A percentile compares a stretch with the other conserved stretches of the same genome.
These are phyloP conservation scores for Drosophila pachea DNA, from an alignment of 1,140 invertebrate species.

Conservation along the genomic window DNA sequence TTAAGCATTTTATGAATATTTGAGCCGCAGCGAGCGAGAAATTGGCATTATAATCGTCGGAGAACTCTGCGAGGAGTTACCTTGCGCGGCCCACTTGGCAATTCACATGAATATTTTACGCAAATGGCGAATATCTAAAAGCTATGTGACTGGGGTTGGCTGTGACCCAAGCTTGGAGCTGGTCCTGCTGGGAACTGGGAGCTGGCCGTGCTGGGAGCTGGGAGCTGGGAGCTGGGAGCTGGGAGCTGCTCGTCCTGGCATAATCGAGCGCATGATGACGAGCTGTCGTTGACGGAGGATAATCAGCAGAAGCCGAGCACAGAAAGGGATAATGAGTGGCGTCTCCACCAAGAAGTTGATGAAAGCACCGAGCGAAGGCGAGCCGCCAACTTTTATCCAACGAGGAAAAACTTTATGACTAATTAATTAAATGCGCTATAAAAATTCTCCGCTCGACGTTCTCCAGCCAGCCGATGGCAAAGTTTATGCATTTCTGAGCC, in stretches of 20 bases:
- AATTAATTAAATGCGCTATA: conserved; percentile 77
- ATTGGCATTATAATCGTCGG: conserved; percentile 54
- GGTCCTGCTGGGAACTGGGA: neutral
- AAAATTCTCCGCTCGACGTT: conserved; percentile 53
- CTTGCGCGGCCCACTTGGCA: conserved; percentile 50
- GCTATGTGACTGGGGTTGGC: conserved; percentile 34
- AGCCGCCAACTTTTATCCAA: conserved; percentile 45
- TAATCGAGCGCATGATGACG: conserved; percentile 63
- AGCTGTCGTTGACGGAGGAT: conserved; percentile 56
- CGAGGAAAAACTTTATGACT: conserved; percentile 73
- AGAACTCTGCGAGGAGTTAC: conserved; percentile 39
- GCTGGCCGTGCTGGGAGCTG: neutral
- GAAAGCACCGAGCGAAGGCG: conserved; percentile 29
- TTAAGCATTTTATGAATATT: conserved; percentile 76
- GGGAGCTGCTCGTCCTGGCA: conserved; percentile 19
- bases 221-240: conserved; percentile 28
- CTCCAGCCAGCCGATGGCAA: conserved; percentile 6
- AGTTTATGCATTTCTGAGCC: conserved; percentile 51
- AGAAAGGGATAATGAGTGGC: conserved; percentile 69
- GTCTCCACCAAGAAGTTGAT: conserved; percentile 42
- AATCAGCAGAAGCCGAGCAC: conserved; percentile 53
- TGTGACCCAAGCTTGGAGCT: conserved; percentile 1
- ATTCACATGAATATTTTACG: conserved; percentile 70
- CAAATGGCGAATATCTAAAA: conserved; percentile 47
- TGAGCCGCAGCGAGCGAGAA: conserved; percentile 45